Evolutionary conservation across 1,140 invertebrate species (phyloP), one percentile per base, ranked within the genome.

Genomic region (Trinorchestia longiramus): DNA sequence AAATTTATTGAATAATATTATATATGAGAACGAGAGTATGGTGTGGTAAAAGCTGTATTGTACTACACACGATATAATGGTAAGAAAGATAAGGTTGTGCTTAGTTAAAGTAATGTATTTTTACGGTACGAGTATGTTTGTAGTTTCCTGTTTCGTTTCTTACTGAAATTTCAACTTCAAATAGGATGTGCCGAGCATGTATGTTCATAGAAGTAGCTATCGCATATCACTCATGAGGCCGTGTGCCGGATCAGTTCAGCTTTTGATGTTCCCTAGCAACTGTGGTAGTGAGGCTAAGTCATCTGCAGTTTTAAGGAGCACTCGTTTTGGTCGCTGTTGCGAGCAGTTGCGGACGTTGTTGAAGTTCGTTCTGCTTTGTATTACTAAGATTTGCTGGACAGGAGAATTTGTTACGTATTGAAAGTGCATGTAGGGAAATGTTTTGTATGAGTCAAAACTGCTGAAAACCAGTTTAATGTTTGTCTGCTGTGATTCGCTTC

Each of bases 401-500:
- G 42, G n/a, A 90, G 36, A 28, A 90, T 90, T 41, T 90, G n/a
- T 90, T 90, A 0, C 41, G 42, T 90, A 19, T 42, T 43, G 41
- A 90, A 90, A 90, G 28, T 15, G 36, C 43, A 15, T 15, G 8
- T 43, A 90, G 11, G 88, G 88, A 90, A 90, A 90, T 15, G 41
- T 17, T 77, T 77, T 36, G 47, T 53, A 53, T 53, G 19, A 53
- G 8, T 53, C 47, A 53, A 53, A 19, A 53, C 47, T 11, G 47
- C 47, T 53, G n/a, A 77, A 15, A 77, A 77, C 62, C 15, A 77
- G 62, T 77, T 77, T 77, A 90, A 90, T 90, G 43, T 90, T 90
- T 42, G 43, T 42, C n/a, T 90, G 88, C 88, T 90, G 88, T 90
- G 88, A 90, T 90, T 90, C 43, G 88, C 41, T 90, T 90, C 43